Percentiles rank a stretch among this genome's conserved stretches.
Evolutionary conservation across 2,888 invertebrate species (phyloP).

Genomic region (Folsomia candida): DNA sequence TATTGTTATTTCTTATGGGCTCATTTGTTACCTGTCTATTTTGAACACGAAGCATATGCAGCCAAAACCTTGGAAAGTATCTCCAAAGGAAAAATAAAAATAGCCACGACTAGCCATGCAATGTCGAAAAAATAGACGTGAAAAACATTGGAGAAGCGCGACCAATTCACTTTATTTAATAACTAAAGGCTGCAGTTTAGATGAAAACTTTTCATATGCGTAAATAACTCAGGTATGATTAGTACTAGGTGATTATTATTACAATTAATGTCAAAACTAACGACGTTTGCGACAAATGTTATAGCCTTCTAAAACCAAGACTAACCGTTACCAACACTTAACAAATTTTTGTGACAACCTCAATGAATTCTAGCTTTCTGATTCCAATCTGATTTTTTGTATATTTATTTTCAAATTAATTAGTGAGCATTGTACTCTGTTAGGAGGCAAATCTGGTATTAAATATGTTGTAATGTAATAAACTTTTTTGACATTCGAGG

Average conservation of each 20-base stretch:
- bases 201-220: conserved; percentile 13
- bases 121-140: background rate
- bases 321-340: too few relatives aligned
- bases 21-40: conserved; percentile 3
- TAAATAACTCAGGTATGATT: conserved; percentile 46
- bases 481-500: too few relatives aligned
- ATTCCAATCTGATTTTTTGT: too few relatives aligned
- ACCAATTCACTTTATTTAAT: background rate
- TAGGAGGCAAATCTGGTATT: too few relatives aligned
- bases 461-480: too few relatives aligned
- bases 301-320: conserved; percentile 4
- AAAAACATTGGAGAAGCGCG: background rate
- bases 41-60: background rate
- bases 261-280: conserved; percentile 43
- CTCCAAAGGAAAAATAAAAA: background rate
- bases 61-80: background rate
- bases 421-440: too few relatives aligned
- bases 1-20: conserved; percentile 4
- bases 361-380: too few relatives aligned
- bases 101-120: background rate
- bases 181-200: background rate
- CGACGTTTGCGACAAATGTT: conserved; percentile 30
- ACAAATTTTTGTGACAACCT: too few relatives aligned
- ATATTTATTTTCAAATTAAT: too few relatives aligned
- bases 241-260: conserved; percentile 46